Percentiles rank a stretch among this genome's conserved stretches.
Conservation (phyloP, 2,888 invertebrate genomes). For the Pachycephus smyrnensis region DNA sequence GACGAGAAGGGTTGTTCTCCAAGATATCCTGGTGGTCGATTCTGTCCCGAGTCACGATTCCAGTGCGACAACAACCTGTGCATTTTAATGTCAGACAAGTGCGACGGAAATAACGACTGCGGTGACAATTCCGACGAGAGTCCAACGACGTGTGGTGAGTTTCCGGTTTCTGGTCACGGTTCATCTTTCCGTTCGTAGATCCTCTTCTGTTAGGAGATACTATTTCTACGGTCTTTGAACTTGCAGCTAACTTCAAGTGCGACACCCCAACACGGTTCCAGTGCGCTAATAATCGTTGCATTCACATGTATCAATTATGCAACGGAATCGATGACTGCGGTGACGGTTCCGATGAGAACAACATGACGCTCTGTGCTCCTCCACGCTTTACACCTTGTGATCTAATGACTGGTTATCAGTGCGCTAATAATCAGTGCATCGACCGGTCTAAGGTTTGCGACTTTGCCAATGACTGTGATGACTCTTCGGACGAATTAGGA, state of each 20-base stretch:
- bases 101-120: slow-evolving; percentile 94
- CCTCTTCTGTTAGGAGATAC: background rate
- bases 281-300: slow-evolving; percentile 90
- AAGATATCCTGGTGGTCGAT: slow-evolving; percentile 86
- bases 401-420: slow-evolving; percentile 83
- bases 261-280: slow-evolving; percentile 87
- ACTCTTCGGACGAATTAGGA: slow-evolving; percentile 89
- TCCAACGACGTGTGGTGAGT: slow-evolving; percentile 76
- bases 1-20: slow-evolving; percentile 93
- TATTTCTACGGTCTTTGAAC: background rate
- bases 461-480: slow-evolving; percentile 90
- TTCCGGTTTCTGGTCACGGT: background rate
- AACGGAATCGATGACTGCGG: slow-evolving; percentile 94
- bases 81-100: slow-evolving; percentile 88
- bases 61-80: slow-evolving; percentile 94
- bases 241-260: slow-evolving; percentile 82
- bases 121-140: slow-evolving; percentile 93
- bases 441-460: slow-evolving; percentile 85
- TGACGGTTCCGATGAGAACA: slow-evolving; percentile 95
- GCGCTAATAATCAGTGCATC: slow-evolving; percentile 89
- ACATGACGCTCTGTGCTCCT: slow-evolving; percentile 85
- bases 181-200: background rate
- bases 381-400: slow-evolving; percentile 83
- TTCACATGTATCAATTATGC: slow-evolving; percentile 87
- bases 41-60: slow-evolving; percentile 91